Conservation (phyloP, 2,113 vertebrate genomes). For the Laticauda colubrina region DNA sequence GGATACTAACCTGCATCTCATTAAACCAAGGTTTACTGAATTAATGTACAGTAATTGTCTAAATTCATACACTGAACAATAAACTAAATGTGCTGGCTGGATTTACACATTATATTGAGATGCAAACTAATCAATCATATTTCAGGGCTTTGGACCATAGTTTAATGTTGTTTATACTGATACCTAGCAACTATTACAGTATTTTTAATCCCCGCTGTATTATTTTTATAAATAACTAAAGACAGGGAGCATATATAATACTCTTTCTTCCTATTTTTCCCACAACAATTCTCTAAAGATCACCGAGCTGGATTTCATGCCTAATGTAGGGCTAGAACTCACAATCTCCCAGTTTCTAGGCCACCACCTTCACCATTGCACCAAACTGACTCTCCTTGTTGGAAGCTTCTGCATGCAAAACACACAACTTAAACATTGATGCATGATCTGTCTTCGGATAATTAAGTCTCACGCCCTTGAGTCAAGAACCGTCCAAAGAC, state of each 20-base stretch:
- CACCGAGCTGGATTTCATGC: background rate
- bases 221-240: background rate
- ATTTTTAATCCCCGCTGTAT: background rate
- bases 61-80: background rate
- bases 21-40: background rate
- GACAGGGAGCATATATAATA: background rate
- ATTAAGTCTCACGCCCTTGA: background rate
- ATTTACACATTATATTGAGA: background rate
- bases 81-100: background rate
- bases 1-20: background rate
- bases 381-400: background rate
- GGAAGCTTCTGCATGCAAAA: background rate
- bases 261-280: background rate
- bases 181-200: background rate
- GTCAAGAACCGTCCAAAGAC: background rate
- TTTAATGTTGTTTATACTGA: background rate
- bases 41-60: background rate
- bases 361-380: background rate
- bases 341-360: background rate
- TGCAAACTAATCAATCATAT: background rate
- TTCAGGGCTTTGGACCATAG: background rate
- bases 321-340: background rate
- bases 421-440: background rate
- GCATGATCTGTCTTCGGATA: background rate
- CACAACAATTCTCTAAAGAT: background rate